phyloP scores from a whole-genome alignment of 1,140 invertebrate genomes.

The Diorhabda elongata region DNA sequence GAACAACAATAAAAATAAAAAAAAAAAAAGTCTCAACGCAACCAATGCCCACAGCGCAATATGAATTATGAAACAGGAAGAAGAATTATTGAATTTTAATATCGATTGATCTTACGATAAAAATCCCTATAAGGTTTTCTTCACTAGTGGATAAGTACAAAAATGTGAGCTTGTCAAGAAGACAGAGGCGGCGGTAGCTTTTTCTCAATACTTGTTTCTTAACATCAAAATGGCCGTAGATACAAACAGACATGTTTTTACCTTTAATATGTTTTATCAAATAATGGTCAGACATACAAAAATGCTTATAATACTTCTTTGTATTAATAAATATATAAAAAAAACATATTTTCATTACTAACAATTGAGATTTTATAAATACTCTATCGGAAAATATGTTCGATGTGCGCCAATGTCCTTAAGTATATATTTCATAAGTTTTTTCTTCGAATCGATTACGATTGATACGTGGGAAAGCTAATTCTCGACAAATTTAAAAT shows the following conservation, averaged over 20 bases:
- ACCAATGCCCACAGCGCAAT: slow-evolving; percentile 18
- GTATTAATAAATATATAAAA: no score
- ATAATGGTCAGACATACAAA: no score
- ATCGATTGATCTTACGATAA: slow-evolving; percentile 8
- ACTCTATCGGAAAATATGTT: no score
- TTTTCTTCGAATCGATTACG: slow-evolving; percentile 29
- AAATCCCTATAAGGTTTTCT: neutral
- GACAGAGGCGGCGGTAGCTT: no score
- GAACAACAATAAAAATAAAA: slow-evolving; percentile 19
- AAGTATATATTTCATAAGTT: slow-evolving; percentile 27
- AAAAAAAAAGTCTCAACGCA: neutral
- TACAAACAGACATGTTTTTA: neutral
- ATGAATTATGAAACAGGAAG: slow-evolving; percentile 30
- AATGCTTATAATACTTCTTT: no score
- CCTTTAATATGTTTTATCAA: neutral
- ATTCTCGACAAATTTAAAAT: slow-evolving; percentile 32
- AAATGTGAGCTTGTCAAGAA: no score
- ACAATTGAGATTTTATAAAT: no score
- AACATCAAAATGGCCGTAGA: slow-evolving; percentile 22
- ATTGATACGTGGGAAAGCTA: slow-evolving; percentile 32
- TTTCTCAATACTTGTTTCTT: neutral
- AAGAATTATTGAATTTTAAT: slow-evolving; percentile 22
- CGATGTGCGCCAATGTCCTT: neutral
- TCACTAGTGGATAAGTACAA: no score
- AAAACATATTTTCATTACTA: no score